These are phyloP conservation scores for Brotula barbata DNA, from an alignment of 2,797 vertebrate species.

Conservation along the genomic window DNA sequence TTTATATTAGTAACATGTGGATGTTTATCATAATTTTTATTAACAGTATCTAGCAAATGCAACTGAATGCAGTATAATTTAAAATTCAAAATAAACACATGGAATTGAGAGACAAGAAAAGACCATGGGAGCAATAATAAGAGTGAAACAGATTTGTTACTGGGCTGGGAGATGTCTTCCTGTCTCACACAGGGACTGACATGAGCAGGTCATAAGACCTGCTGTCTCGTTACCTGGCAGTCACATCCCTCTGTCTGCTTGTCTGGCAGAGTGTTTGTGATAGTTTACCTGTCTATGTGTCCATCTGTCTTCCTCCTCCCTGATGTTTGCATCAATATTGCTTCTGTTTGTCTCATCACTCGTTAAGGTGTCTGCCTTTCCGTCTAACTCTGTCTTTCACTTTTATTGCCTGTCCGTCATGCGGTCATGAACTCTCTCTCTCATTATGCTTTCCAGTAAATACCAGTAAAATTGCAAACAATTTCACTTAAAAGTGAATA, in stretches of 20 bases:
- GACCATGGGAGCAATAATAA: too few species aligned
- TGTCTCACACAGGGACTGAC: conserved; percentile 69
- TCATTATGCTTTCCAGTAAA: neutral
- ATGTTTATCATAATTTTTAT: too few species aligned
- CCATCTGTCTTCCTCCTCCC: conserved; percentile 47
- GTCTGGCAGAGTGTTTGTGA: conserved; percentile 41
- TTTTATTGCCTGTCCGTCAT: conserved; percentile 8
- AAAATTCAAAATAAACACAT: too few species aligned
- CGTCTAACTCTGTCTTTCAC: conserved; percentile 29
- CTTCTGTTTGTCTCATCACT: conserved; percentile 6
- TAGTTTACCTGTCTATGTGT: conserved; percentile 39
- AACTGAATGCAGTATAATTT: too few species aligned
- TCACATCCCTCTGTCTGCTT: conserved; percentile 31
- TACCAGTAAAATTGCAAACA: too few species aligned
- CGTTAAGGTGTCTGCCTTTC: conserved; percentile 16
- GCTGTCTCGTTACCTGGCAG: conserved; percentile 64
- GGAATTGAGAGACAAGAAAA: too few species aligned
- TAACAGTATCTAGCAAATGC: too few species aligned
- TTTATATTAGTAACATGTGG: too few species aligned
- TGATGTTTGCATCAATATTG: conserved; percentile 21
- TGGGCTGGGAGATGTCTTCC: conserved; percentile 62
- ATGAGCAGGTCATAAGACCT: conserved; percentile 64
- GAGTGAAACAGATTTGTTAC: too few species aligned
- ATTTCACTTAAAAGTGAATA: too few species aligned
- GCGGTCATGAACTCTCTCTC: conserved; percentile 3